phyloP scores from a whole-genome alignment of 2,888 invertebrate species.

The Drosophila buzzatii region DNA sequence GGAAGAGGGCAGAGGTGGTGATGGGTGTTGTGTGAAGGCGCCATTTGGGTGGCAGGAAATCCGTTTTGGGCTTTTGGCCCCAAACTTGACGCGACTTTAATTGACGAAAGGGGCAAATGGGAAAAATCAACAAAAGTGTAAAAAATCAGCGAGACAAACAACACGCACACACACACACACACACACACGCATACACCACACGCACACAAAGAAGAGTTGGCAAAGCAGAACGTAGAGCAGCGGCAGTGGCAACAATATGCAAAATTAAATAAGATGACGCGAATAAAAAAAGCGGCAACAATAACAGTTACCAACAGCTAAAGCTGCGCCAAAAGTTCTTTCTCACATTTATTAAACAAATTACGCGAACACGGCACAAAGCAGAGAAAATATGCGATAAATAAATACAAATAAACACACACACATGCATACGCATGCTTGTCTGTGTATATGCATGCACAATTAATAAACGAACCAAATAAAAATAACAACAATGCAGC shows the following conservation, averaged over 20 bases:
- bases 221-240: conserved; percentile 51
- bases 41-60: conserved; percentile 59
- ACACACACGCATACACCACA: conserved; percentile 20
- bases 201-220: conserved; percentile 30
- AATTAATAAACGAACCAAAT: conserved; percentile 45
- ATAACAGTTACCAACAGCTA: conserved; percentile 49
- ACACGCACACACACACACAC: conserved; percentile 17
- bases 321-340: conserved; percentile 46
- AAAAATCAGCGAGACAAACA: conserved; percentile 56
- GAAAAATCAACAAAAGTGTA: conserved; percentile 67
- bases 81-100: conserved; percentile 68
- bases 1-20: background rate
- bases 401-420: conserved; percentile 36
- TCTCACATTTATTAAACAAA: conserved; percentile 79
- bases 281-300: conserved; percentile 57
- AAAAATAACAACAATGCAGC: conserved; percentile 30
- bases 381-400: conserved; percentile 51
- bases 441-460: conserved; percentile 14
- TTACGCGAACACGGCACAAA: conserved; percentile 52
- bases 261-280: conserved; percentile 79
- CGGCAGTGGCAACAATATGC: conserved; percentile 63
- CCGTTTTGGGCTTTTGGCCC: conserved; percentile 54
- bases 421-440: background rate
- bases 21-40: conserved; percentile 16
- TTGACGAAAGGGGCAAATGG: conserved; percentile 65